Base-by-base conservation (phyloP, 2,113 vertebrate genomes). In the Etheostoma spectabile region DNA sequence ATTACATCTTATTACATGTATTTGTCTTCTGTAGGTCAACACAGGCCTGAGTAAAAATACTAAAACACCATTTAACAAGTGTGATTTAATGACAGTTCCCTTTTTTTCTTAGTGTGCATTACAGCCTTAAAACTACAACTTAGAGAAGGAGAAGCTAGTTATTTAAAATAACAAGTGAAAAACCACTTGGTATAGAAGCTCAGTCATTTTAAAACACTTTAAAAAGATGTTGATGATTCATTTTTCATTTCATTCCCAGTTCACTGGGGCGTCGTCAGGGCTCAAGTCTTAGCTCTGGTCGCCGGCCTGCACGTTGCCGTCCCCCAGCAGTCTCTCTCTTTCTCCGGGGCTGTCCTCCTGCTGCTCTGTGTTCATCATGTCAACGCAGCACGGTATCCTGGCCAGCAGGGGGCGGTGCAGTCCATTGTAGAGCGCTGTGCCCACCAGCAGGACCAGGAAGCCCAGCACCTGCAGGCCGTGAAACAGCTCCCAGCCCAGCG, bases 401-500 rank as follows among this genome's bases (percentile, higher is more conserved):
- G 89, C 72, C 38, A 97, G 89, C 70, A 98, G 89, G 0, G 96
- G 95, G 42, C 84, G 94, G 90, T 99, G 97, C 19, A 99, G 93
- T 45, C 96, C 97, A 0, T 99, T 99, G 92, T 99, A 99, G 13
- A 99, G 95, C 0, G 92, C 96, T 0, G 97, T 94, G 0, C 97
- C 98, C 0, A 24, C 0, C 46, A 99, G 93, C 51, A 99, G 93
- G 59, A 99, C 80, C 66, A 96, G 21, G 71, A 99, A 99, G 1
- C 98, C 98, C 0, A 97, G 85, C 60, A 99, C 95, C 94, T 99
- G 95, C 68, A 99, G 92, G 0, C 94, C 92, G 0, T 97, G 97
- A 80, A 98, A 99, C 21, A 15, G 3, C 89, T 99, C 98, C 98
- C 98, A 99, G 19, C 96, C 95, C 84, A 99, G 38, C 0, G 95